These are phyloP conservation scores for Hoplostethus mediterraneus DNA, from an alignment of 2,797 vertebrate species.

Conservation along the genomic window DNA sequence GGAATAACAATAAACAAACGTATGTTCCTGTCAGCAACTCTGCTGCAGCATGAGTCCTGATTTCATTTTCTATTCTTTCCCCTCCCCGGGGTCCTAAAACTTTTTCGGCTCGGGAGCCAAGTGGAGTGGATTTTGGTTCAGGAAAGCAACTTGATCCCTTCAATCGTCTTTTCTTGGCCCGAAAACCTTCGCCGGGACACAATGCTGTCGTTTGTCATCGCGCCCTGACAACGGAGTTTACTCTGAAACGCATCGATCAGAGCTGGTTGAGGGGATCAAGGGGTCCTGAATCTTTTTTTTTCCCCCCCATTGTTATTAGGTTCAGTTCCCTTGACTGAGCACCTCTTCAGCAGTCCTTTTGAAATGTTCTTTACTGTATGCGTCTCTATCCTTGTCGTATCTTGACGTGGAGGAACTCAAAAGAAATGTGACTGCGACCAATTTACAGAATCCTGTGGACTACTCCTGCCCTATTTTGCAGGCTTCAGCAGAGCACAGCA, in stretches of 20 bases:
- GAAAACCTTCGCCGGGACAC: constrained; percentile 1
- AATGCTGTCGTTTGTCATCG: constrained; percentile 10
- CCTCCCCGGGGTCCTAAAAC: neutral
- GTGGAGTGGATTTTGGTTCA: constrained; percentile 15
- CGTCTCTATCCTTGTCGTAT: too few relatives aligned
- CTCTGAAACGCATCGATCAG: neutral
- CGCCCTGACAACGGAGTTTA: constrained; percentile 17
- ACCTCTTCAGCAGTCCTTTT: constrained; percentile 2
- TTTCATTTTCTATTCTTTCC: constrained; percentile 20
- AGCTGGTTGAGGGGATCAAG: too few relatives aligned
- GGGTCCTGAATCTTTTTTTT: neutral
- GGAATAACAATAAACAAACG: constrained; percentile 63
- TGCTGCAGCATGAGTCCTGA: constrained; percentile 23
- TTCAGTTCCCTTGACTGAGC: neutral
- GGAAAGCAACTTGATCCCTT: constrained; percentile 34
- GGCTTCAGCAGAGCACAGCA: constrained; percentile 12
- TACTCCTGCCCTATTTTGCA: constrained; percentile 12
- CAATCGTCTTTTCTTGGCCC: constrained; percentile 11
- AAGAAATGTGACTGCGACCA: neutral
- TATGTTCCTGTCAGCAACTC: constrained; percentile 50
- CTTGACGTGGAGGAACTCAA: neutral
- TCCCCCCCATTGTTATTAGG: neutral
- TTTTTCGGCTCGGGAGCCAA: neutral
- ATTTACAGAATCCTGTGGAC: neutral
- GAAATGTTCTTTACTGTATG: neutral